Base-by-base conservation (phyloP, 2,888 invertebrate genomes). In the Eulithis prunata region DNA sequence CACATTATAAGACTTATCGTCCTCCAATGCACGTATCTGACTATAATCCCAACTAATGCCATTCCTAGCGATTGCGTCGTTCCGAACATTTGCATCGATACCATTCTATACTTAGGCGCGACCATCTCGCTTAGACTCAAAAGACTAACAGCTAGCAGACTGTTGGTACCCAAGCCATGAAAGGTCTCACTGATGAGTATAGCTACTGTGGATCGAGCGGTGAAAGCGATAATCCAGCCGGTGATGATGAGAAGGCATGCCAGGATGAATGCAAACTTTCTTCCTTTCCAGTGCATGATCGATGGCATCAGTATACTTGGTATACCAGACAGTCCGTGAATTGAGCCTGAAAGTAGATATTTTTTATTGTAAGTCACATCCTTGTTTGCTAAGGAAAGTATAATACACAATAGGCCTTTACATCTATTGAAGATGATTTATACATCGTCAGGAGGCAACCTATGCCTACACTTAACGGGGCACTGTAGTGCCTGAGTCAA, bases 231-330 rank as follows among this genome's bases (percentile, higher is more conserved):
- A 5, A 60, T 13, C 77, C 77, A 77, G 32, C 75, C 75, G 28
- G 65, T 58, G 13, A 64, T 63, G 45, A 66, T 68, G 32, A 73
- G 46, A 0, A 71, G 45, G 45, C 75, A 73, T n/a, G 73, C 69
- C 28, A 64, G n/a, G 7, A 75, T 70, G 62, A 72, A 77, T 41
- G 75, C 68, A 10, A 72, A 63, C 49, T 74, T 77, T 12, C 77
- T 67, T 7, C 77, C 77, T 52, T 36, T 62, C 62, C 68, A 66
- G 60, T 77, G 77, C 77, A 77, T 77, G n/a, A 77, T 54, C n/a
- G 68, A 53, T 3, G 76, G 74, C 64, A 75, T 68, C 3, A 75
- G 52, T 10, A 75, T 59, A 13, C 75, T 71, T 2, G 72, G 74
- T 28, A 75, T 70, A 13, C 75, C 77, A 11, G 74, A 69, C 4